Evolutionary conservation across 2,797 vertebrate species (phyloP).

Genomic region (Sebastes kiyomatsui): DNA sequence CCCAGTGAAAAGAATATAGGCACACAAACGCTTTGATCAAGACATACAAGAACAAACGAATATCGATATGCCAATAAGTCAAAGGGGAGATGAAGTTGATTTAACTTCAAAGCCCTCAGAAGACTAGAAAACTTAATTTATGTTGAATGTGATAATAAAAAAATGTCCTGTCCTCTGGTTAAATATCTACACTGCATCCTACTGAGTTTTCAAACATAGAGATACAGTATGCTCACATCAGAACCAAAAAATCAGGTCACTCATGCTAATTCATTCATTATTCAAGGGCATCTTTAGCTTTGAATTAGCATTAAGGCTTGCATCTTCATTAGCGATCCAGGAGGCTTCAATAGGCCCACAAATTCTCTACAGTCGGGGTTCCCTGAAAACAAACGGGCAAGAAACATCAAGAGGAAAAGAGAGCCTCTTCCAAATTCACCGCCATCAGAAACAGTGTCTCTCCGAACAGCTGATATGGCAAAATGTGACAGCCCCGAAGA

Average conservation of each 20-base stretch:
- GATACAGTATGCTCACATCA: conserved; percentile 9
- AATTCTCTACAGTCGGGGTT: conserved; percentile 6
- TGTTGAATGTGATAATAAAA: conserved; percentile 2
- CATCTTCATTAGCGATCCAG: conserved; percentile 62
- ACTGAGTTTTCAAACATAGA: neutral
- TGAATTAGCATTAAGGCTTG: conserved; percentile 69
- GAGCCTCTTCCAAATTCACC: conserved; percentile 25
- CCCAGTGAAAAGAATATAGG: conserved; percentile 23
- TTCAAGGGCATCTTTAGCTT: conserved; percentile 65
- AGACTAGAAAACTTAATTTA: neutral
- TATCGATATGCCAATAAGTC: conserved; percentile 50
- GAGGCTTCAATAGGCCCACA: conserved; percentile 17
- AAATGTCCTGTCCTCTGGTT: conserved; percentile 8
- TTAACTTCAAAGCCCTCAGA: conserved; percentile 51
- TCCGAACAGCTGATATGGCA: conserved; percentile 61
- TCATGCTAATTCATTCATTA: conserved; percentile 62
- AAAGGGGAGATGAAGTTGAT: conserved; percentile 26
- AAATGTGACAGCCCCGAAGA: conserved; percentile 55
- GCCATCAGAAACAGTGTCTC: conserved; percentile 35
- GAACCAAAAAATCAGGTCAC: conserved; percentile 60
- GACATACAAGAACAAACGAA: conserved; percentile 34
- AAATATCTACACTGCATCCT: conserved; percentile 16
- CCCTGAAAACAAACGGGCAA: conserved; percentile 26
- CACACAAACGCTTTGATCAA: conserved; percentile 65
- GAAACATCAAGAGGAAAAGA: conserved; percentile 23